phyloP scores from a whole-genome alignment of 2,888 invertebrate genomes.

The Hemistola chrysoprasaria region DNA sequence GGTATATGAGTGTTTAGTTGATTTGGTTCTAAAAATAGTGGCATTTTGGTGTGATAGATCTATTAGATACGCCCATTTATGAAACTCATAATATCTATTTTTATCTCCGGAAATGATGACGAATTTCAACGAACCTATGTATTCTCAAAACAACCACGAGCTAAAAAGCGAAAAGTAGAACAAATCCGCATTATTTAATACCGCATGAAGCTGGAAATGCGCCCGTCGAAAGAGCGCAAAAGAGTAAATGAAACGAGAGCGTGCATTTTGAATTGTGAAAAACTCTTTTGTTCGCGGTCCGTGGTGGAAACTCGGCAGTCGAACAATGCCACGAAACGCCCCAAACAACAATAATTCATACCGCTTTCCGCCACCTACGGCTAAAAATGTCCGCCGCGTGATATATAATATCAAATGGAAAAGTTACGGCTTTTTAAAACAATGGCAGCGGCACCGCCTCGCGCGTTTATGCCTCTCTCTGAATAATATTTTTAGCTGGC shows the following conservation, averaged over 20 bases:
- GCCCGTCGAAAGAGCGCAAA: conserved; percentile 74
- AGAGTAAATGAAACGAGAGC: conserved; percentile 80
- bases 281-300: conserved; percentile 74
- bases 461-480: conserved; percentile 57
- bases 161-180: conserved; percentile 63
- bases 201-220: conserved; percentile 74
- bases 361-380: conserved; percentile 80
- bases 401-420: conserved; percentile 79
- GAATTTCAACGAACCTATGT: conserved; percentile 24
- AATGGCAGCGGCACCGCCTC: conserved; percentile 62
- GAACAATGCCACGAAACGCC: conserved; percentile 75
- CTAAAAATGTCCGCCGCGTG: conserved; percentile 80
- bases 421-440: conserved; percentile 79
- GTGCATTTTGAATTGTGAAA: conserved; percentile 79
- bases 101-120: conserved; percentile 28
- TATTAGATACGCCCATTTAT: too few relatives aligned
- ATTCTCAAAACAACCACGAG: conserved; percentile 44
- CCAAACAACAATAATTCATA: conserved; percentile 82
- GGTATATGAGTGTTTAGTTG: conserved; percentile 1
- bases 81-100: conserved; percentile 19
- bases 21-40: too few relatives aligned
- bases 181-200: conserved; percentile 76
- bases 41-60: too few relatives aligned
- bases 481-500: conserved; percentile 57
- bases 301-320: conserved; percentile 65